Base-by-base conservation (phyloP, 2,888 invertebrate genomes). In the Lithosia quadra region DNA sequence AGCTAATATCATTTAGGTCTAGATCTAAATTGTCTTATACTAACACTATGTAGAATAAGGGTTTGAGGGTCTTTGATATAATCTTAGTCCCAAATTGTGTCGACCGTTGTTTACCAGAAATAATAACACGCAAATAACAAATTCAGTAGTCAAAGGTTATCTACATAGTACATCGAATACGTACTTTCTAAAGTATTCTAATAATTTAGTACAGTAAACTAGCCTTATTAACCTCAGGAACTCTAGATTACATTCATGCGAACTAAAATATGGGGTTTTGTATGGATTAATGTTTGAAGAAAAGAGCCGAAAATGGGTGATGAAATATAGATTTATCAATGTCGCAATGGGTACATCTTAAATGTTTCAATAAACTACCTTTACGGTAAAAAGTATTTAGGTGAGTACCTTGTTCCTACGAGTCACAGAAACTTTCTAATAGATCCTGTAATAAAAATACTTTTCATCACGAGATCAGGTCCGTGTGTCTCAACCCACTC, bases 71-170 rank as follows among this genome's bases (percentile, higher is more conserved):
- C 55, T 56, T 21, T 56, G 55, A 56, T 56, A 22, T 56, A 56
- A 24, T 56, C 13, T 56, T 56, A 24, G 24, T 15, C 21, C 22
- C 4, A 56, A n/a, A 56, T 24, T 22, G 64, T 67, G 64, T 67
- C 61, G 53, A 71, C 63, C 67, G 65, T 58, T 62, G 60, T 56
- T 67, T 63, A 61, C 59, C 67, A 33, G 78, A 71, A 69, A 68
- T 68, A 67, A 68, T 62, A 53, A 24, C 67, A 75, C 69, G 72
- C 70, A 68, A 75, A 66, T 70, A 67, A 62, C 71, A 58, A 67
- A 72, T 74, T 81, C 76, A 73, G 77, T 81, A 78, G 18, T 33
- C 33, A 18, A 58, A 24, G n/a, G 9, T 33, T 67, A 77, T 69
- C 62, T 60, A 64, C 67, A 24, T 68, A 58, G 64, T 28, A 74